Evolutionary conservation across 2,113 vertebrate species (phyloP).

Genomic region (Sylvia atricapilla): DNA sequence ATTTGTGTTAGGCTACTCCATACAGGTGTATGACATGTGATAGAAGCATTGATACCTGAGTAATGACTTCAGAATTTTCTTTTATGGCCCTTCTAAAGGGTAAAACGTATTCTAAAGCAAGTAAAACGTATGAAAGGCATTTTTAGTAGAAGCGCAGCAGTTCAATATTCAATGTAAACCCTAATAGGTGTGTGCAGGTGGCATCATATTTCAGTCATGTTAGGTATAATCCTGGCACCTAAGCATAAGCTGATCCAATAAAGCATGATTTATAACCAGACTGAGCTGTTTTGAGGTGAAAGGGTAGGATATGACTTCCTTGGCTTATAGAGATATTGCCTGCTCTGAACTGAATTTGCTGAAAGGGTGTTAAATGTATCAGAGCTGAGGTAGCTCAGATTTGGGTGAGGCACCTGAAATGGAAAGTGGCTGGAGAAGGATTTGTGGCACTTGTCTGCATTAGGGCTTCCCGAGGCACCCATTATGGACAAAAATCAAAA

Average conservation of each 20-base stretch:
- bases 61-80: background rate
- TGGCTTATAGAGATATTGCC: background rate
- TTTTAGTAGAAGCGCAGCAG: background rate
- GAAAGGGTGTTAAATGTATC: background rate
- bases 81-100: background rate
- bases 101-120: background rate
- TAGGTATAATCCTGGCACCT: background rate
- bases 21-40: background rate
- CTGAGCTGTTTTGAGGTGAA: background rate
- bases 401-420: background rate
- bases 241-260: background rate
- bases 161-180: background rate
- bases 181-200: background rate
- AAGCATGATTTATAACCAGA: background rate
- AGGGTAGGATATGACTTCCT: background rate
- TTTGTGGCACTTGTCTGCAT: background rate
- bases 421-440: background rate
- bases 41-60: background rate
- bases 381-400: background rate
- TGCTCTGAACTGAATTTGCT: background rate
- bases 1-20: background rate
- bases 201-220: background rate
- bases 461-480: background rate
- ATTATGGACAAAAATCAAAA: background rate
- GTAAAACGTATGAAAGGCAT: background rate